Base-by-base conservation (phyloP, 1,140 invertebrate species). In the Nymphalis io region DNA sequence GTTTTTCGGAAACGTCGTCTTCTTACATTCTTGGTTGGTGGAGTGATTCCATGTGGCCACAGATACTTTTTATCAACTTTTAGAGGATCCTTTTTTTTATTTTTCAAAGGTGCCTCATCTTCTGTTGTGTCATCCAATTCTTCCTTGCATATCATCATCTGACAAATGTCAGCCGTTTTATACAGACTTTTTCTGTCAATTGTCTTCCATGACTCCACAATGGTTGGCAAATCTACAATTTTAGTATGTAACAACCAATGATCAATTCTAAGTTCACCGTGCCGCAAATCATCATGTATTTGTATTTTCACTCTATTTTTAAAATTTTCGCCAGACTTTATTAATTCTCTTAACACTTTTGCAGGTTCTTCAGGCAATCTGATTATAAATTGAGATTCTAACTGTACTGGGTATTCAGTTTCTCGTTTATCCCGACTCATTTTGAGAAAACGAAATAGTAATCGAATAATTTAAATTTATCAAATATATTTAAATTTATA, bases 141-240 rank as follows among this genome's bases (percentile, higher is more conserved):
- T 84, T 97, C 96, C 92, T 96, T 97, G 79, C 97, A 98, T 55
- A 98, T 93, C 91, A 98, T 95, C 85, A 95, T 96, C 93, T 99
- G 98, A 87, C 96, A 97, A 78, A 99, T 96, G 89, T 99, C 98
- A 0, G 98, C 98, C 21, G 98, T 98, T 93, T 99, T 99, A 83
- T 99, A 99, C 77, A 99, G 98, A 83, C 96, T 98, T 91, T 99
- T 99, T 65, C 94, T 95, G 81, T 99, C 98, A 63, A 99, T 98
- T 11, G 98, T 99, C 93, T 99, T 99, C 27, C 97, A 92, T 2
- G 97, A 97, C 92, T 99, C 98, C 46, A 99, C 94, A 13, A 99
- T 94, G 21, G 97, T 97, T 5, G 98, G 98, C 15, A 99, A 88
- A 92, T 99, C 98, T 1, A 99, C 94, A 27, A 98, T 95, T 93